Conservation (phyloP, 2,888 invertebrate genomes). For the Leptodirus hochenwartii region DNA sequence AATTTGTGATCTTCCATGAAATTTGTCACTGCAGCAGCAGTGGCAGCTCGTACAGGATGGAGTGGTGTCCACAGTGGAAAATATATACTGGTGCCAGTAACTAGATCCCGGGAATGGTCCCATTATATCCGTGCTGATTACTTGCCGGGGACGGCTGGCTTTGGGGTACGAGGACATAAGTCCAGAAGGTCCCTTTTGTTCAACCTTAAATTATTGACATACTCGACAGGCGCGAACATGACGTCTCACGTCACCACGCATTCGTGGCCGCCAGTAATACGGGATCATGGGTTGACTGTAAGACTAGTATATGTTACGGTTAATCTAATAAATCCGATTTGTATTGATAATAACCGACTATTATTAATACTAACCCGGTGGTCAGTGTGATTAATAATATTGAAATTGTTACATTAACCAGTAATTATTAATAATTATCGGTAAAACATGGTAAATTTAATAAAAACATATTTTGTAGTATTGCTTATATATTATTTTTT, state of each 20-base stretch:
- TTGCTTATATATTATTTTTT: too few species aligned
- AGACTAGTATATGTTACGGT: too few species aligned
- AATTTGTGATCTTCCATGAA: constrained; percentile 10
- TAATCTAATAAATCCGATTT: too few species aligned
- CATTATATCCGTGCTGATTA: constrained; percentile 7
- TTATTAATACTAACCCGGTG: too few species aligned
- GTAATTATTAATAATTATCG: too few species aligned
- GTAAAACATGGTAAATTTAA: too few species aligned
- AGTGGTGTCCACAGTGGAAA: constrained; percentile 8
- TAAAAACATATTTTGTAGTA: too few species aligned
- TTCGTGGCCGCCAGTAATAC: constrained; percentile 15
- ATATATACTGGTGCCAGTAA: constrained; percentile 7
- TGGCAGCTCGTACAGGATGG: constrained; percentile 8
- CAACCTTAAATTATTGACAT: constrained; percentile 10
- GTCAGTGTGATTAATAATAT: too few species aligned
- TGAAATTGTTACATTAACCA: too few species aligned
- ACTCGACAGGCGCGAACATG: constrained; percentile 5
- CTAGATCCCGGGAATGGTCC: constrained; percentile 8
- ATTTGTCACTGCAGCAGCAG: constrained; percentile 3
- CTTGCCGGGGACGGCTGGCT: constrained; percentile 7
- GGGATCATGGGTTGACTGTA: too few species aligned
- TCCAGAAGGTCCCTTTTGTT: constrained; percentile 12
- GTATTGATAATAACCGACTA: too few species aligned
- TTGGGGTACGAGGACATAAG: constrained; percentile 10
- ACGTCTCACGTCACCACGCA: constrained; percentile 11